A percentile compares a stretch with the other conserved stretches of the same genome.
These are phyloP conservation scores for Simalia tracyae DNA, from an alignment of 2,797 vertebrate genomes.

Conservation along the genomic window DNA sequence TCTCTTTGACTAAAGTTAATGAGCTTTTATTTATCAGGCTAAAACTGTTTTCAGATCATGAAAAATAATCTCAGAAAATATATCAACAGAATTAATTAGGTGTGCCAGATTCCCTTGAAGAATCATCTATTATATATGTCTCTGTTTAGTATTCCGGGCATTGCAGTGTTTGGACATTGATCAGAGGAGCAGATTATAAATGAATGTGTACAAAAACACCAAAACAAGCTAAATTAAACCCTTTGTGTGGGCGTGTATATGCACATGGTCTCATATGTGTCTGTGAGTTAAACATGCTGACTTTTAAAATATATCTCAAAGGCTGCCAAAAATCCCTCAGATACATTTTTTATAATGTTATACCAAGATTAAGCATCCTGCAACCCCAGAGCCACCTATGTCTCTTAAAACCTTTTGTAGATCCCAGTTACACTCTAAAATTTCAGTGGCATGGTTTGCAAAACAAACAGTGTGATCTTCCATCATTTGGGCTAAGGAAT, in stretches of 20 bases:
- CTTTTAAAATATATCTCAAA: not conserved
- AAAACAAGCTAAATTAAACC: not conserved
- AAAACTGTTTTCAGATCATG: not conserved
- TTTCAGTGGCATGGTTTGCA: not conserved
- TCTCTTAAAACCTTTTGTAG: not conserved
- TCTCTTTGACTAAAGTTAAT: not conserved
- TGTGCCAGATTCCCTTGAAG: not conserved
- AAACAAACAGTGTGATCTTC: not conserved
- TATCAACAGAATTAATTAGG: not conserved
- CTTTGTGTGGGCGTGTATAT: not conserved
- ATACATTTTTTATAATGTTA: not conserved
- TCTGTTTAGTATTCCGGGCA: not conserved
- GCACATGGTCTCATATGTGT: not conserved
- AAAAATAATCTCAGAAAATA: not conserved
- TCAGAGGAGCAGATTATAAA: not conserved
- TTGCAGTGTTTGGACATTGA: not conserved
- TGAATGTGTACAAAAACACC: not conserved
- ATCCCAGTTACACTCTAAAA: not conserved
- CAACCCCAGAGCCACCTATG: not conserved
- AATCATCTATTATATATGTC: slow-evolving; percentile 11
- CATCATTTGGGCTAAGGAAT: not conserved
- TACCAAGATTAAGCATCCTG: not conserved
- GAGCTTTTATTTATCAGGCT: slow-evolving; percentile 10
- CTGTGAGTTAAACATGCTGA: not conserved
- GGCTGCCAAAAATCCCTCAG: not conserved